phyloP scores from a whole-genome alignment of 2,797 vertebrate genomes.

The Hylomyscus alleni region DNA sequence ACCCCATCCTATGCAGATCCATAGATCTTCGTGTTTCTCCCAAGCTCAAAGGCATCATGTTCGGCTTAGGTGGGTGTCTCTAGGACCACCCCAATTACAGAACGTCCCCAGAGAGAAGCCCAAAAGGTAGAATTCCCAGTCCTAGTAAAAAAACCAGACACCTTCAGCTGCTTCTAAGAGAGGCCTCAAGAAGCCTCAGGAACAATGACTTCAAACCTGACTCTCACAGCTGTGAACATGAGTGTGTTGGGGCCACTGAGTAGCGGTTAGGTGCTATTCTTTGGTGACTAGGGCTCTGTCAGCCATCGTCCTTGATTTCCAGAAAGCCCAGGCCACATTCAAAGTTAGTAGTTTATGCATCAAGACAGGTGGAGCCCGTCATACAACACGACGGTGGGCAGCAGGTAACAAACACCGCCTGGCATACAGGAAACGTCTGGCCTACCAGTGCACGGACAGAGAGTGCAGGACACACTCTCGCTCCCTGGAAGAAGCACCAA shows the following conservation, averaged over 20 bases:
- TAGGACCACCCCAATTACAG: not conserved
- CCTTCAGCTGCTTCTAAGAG: not conserved
- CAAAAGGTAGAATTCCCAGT: not conserved
- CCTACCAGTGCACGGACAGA: not conserved
- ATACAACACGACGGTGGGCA: accelerated
- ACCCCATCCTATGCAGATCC: accelerated
- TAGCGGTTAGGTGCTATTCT: accelerated
- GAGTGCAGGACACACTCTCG: no score
- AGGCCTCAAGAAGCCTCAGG: not conserved
- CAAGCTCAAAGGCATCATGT: not conserved
- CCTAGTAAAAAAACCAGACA: not conserved
- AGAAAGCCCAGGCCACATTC: not conserved
- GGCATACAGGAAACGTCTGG: accelerated
- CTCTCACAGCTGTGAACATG: not conserved
- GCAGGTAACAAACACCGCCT: accelerated
- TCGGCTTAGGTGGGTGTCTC: not conserved
- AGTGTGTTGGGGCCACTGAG: accelerated
- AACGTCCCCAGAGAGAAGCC: not conserved
- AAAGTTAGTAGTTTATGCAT: accelerated
- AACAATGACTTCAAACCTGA: no score
- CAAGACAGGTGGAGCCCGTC: not conserved
- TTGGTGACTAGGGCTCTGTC: not conserved
- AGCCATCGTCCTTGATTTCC: not conserved
- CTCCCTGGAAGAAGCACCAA: accelerated
- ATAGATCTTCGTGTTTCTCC: not conserved